Evolutionary conservation across 2,113 vertebrate genomes (phyloP).

Genomic region (Rhinoptilus africanus): DNA sequence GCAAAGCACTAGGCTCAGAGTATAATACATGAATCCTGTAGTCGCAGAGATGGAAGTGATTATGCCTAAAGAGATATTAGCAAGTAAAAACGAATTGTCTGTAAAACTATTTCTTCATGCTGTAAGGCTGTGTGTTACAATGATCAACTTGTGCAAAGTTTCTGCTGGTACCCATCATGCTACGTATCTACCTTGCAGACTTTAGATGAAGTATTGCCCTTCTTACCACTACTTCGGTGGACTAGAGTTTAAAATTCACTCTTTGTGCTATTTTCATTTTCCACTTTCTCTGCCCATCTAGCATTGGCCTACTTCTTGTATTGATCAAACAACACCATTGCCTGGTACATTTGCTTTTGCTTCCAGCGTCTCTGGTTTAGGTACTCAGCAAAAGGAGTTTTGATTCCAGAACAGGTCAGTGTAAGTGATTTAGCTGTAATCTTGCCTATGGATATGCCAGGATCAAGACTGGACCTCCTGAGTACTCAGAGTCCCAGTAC

Average conservation of each 20-base stretch:
- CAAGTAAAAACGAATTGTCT: conserved; percentile 27
- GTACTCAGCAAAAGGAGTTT: not conserved
- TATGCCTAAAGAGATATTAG: not conserved
- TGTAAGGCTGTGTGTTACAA: not conserved
- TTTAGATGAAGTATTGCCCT: not conserved
- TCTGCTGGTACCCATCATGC: not conserved
- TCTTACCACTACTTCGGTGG: not conserved
- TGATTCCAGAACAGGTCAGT: not conserved
- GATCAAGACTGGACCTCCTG: not conserved
- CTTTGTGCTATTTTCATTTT: not conserved
- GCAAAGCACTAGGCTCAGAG: not conserved
- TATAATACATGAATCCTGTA: conserved; percentile 9
- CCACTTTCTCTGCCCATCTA: not conserved
- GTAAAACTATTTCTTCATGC: conserved; percentile 24
- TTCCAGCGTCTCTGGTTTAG: not conserved
- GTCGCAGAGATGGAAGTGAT: conserved; percentile 1
- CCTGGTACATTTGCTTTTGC: not conserved
- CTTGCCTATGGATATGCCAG: not conserved
- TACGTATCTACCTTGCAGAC: rapidly evolving
- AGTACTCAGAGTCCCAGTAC: not conserved
- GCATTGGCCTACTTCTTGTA: not conserved
- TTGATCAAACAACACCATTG: not conserved
- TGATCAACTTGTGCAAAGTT: not conserved
- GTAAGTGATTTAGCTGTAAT: not conserved
- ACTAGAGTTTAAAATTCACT: not conserved